phyloP scores from a whole-genome alignment of 2,888 invertebrate species.

The Erpobdella octoculata region DNA sequence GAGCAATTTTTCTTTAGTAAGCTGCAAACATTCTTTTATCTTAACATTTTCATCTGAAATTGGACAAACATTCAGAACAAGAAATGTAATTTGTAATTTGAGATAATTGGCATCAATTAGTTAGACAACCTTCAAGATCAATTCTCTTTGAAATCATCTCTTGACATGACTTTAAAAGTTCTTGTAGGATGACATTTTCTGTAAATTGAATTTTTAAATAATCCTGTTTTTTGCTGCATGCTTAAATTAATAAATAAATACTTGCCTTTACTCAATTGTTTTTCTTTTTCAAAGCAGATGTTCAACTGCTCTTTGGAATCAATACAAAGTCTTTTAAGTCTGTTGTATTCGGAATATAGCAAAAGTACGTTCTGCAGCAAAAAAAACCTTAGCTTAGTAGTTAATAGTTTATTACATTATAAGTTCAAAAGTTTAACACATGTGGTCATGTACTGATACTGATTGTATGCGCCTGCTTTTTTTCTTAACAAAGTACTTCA shows the following conservation, averaged over 20 bases:
- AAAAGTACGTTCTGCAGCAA: neutral
- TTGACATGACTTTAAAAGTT: conserved; percentile 9
- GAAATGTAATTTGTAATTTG: no score
- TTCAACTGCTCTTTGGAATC: neutral
- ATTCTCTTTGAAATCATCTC: neutral
- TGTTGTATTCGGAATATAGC: conserved; percentile 8
- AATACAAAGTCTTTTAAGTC: neutral
- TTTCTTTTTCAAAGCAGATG: neutral
- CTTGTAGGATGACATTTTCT: conserved; percentile 13
- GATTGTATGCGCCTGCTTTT: no score
- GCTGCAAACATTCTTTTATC: conserved; percentile 1
- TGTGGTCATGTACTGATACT: no score
- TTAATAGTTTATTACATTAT: neutral
- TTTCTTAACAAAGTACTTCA: no score
- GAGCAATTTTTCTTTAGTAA: neutral
- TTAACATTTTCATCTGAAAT: conserved; percentile 7
- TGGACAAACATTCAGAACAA: neutral
- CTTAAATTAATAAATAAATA: neutral
- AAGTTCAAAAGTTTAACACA: no score
- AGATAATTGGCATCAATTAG: no score
- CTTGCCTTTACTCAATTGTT: neutral
- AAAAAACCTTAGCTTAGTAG: neutral
- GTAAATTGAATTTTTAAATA: neutral
- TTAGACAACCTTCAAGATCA: neutral
- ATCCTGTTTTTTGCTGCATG: neutral